These are phyloP conservation scores for Apamea monoglypha DNA, from an alignment of 2,888 invertebrate species.

Conservation along the genomic window DNA sequence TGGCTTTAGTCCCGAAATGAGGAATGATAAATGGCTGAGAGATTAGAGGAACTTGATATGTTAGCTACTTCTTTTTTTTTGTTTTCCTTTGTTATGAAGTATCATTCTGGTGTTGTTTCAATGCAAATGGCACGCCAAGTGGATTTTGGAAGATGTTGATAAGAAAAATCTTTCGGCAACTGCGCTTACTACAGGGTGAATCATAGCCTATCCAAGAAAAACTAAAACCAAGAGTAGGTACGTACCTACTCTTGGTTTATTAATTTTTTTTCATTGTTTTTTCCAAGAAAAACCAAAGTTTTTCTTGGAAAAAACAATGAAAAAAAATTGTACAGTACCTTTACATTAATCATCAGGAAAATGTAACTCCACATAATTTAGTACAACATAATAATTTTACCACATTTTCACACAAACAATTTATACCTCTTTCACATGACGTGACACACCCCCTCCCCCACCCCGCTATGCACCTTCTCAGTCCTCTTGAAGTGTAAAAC, in stretches of 20 bases:
- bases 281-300: too few relatives aligned
- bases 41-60: slow-evolving; percentile 59
- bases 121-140: slow-evolving; percentile 4
- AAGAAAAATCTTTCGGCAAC: background rate
- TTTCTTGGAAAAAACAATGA: too few relatives aligned
- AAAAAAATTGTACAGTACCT: too few relatives aligned
- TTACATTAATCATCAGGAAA: background rate
- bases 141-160: background rate
- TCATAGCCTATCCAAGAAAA: background rate
- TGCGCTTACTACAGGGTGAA: background rate
- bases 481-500: slow-evolving; percentile 34
- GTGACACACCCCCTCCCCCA: background rate
- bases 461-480: background rate
- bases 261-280: too few relatives aligned
- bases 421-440: background rate
- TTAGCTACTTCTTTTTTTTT: slow-evolving; percentile 42
- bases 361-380: background rate
- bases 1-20: slow-evolving; percentile 45
- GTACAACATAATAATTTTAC: background rate
- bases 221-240: background rate
- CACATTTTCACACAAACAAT: slow-evolving; percentile 6
- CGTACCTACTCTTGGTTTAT: too few relatives aligned
- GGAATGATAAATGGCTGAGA: slow-evolving; percentile 45
- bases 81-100: slow-evolving; percentile 44
- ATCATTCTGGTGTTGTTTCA: slow-evolving; percentile 29